Evolutionary conservation across 2,888 invertebrate genomes (phyloP), one percentile per base, ranked within the genome.

Genomic region (Fabriciana adippe): DNA sequence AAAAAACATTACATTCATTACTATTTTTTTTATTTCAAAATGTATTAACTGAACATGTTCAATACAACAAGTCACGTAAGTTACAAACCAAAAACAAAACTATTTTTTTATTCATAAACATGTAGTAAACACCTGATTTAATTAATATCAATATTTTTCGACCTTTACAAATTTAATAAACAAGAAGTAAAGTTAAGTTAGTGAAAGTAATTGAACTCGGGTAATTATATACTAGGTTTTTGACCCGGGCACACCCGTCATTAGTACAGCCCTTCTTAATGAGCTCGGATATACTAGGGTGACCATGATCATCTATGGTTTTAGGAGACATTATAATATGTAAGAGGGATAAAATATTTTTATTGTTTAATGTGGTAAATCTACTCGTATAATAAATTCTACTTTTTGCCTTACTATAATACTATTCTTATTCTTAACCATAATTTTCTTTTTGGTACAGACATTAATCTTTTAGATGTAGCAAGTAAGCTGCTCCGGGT

Each of bases 241-340:
- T 60, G 66, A 66, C 51, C 41, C 51, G 26, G 59, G 66, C 35
- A 48, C 47, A 31, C 31, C 54, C 54, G 47, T 60, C 59, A 53
- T 59, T 54, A 66, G 66, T 11, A 50, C 6, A 47, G n/a, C 15
- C 48, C 26, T 66, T 48, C 16, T 48, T 59, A 66, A 59, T 59
- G 59, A 59, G 57, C 53, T 31, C 45, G 47, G 35, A 41, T 41
- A 41, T 0, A 41, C 35, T 11, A 41, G 11, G 35, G 35, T 41
- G 35, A 41, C 8, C 8, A 41, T 41, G 35, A 41, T 41, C 35
- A 11, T 41, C 11, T 57, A 59, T 59, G 47, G n/a, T 11, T 21
- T 21, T 11, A 21, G 47, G 47, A 47, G 47, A 47, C 59, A n/a
- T 41, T 3, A 31, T 35, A 3, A n/a, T 55, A n/a, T 35, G n/a